Percentiles rank a stretch among this genome's conserved stretches.
Evolutionary conservation across 2,888 invertebrate species (phyloP).

Genomic region (Sturmia bella): DNA sequence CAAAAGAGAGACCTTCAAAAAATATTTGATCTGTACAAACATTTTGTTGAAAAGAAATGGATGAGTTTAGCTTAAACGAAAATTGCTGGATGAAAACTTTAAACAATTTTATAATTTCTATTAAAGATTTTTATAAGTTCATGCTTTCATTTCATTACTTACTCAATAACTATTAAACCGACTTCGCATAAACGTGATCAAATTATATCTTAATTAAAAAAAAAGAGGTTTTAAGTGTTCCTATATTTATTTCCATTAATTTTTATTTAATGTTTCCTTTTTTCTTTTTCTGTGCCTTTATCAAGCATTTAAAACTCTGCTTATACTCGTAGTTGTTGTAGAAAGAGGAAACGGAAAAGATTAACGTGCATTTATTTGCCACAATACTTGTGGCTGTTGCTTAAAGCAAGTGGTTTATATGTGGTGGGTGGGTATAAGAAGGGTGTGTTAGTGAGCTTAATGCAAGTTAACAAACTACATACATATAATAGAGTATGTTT

Average conservation of each 20-base stretch:
- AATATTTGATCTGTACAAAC: no score
- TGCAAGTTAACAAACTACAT: background rate
- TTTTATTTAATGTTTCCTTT: background rate
- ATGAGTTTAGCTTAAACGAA: no score
- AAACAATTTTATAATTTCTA: no score
- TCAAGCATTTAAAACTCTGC: slow-evolving; percentile 28
- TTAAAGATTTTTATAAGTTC: no score
- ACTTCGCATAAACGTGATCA: no score
- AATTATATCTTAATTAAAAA: slow-evolving; percentile 13
- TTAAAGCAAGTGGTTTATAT: slow-evolving; percentile 42
- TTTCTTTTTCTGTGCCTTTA: slow-evolving; percentile 6
- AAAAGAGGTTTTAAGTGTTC: background rate
- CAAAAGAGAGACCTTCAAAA: no score
- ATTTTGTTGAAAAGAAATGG: no score
- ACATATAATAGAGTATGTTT: background rate
- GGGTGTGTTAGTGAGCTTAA: background rate
- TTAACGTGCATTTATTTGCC: slow-evolving; percentile 66
- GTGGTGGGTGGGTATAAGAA: background rate
- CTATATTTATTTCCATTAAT: slow-evolving; percentile 1
- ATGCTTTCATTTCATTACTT: no score
- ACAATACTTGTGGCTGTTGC: slow-evolving; percentile 60
- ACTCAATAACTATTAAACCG: no score
- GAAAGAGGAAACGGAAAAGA: slow-evolving; percentile 62
- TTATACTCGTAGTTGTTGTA: slow-evolving; percentile 19
- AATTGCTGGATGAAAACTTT: no score